Conservation (phyloP, 2,888 invertebrate genomes). For the Drosophila niveifrons region DNA sequence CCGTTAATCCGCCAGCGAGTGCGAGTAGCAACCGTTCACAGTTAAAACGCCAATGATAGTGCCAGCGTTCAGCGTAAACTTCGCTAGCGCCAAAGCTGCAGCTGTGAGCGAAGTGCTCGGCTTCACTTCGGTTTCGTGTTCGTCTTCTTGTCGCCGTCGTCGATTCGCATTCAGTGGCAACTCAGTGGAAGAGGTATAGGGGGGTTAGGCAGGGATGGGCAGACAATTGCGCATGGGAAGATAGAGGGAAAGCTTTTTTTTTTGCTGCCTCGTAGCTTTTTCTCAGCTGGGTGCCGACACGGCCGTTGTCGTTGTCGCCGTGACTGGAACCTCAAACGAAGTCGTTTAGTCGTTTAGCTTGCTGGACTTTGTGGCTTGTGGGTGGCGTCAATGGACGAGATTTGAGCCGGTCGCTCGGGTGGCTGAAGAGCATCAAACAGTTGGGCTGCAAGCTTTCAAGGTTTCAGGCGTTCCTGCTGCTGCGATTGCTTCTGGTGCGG, state of each 20-base stretch:
- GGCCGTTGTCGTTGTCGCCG: conserved; percentile 25
- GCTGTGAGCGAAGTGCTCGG: conserved; percentile 32
- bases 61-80: conserved; percentile 50
- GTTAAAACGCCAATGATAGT: conserved; percentile 86
- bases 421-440: conserved; percentile 45
- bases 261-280: conserved; percentile 37
- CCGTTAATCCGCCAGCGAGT: conserved; percentile 82
- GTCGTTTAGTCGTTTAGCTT: conserved; percentile 15
- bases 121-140: conserved; percentile 16
- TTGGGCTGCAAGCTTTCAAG: conserved; percentile 57
- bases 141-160: conserved; percentile 21
- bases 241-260: conserved; percentile 43
- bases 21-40: conserved; percentile 84
- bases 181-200: conserved; percentile 3
- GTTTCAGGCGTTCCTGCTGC: conserved; percentile 59
- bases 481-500: conserved; percentile 22
- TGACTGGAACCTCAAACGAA: conserved; percentile 46
- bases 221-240: conserved; percentile 46
- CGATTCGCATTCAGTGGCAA: conserved; percentile 16
- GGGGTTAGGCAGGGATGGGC: not conserved
- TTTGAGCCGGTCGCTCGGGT: conserved; percentile 39
- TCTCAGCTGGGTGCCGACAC: conserved; percentile 55
- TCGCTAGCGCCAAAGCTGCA: conserved; percentile 57
- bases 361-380: conserved; percentile 37
- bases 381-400: conserved; percentile 47